Base-by-base conservation (phyloP, 2,797 vertebrate genomes). In the Sebastes hubbsi region DNA sequence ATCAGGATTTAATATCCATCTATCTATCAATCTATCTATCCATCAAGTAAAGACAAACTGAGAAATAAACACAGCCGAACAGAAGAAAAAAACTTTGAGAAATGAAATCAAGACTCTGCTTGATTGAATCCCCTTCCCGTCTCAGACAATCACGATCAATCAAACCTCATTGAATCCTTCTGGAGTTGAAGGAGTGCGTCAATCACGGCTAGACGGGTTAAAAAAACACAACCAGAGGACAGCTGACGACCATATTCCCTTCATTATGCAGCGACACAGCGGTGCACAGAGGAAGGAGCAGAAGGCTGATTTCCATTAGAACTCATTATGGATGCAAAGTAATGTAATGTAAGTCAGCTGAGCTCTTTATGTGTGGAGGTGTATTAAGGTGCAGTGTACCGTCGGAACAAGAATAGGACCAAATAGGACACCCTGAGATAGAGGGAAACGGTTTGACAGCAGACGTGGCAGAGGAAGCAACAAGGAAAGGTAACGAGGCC, bases 241-340 rank as follows among this genome's bases (percentile, higher is more conserved):
- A 1, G 5, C 46, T 18, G 18, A 20, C 18, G 75, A 24, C 22
- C 56, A 30, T 46, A 55, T 71, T 73, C 75, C 11, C 30, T n/a
- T 77, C 56, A 80, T 71, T 71, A 77, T 62, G 25, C 54, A 49
- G 25, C 13, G 52, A 55, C 46, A 75, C n/a, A 54, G 24, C 12
- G 22, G 52, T n/a, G 70, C 32, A 54, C 46, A 30, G 25, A 7
- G 42, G 42, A 70, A 71, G 42, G 64, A 61, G 22, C 60, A 75
- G 52, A 34, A 30, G 13, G 60, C 24, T 38, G 24, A 78, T 75
- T 80, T 76, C 66, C 67, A 73, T 82, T 73, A 62, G 6, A 52
- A 76, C 52, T 55, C 58, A 77, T 80, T 49, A 56, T 63, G 10
- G 25, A 76, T 74, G 61, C 70, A 81, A 81, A 81, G 54, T 62